A percentile compares a stretch with the other conserved stretches of the same genome.
These are phyloP conservation scores for Porites divaricata DNA, from an alignment of 92 coral and sea anemone species.

Conservation along the genomic window DNA sequence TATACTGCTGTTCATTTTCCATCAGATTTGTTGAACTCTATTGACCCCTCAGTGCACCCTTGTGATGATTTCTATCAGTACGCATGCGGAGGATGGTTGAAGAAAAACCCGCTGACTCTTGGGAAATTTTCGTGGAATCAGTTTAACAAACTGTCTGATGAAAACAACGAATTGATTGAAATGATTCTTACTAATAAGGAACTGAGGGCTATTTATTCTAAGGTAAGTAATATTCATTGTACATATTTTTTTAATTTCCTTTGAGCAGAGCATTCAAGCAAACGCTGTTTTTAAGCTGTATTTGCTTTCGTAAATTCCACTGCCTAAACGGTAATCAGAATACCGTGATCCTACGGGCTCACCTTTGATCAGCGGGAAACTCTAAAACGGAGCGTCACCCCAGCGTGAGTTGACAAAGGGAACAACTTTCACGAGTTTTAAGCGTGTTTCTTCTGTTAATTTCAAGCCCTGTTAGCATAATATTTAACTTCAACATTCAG, in stretches of 20 bases:
- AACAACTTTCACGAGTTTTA: too few species aligned
- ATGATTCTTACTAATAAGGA: conserved; percentile 55
- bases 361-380: too few species aligned
- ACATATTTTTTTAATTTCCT: neutral
- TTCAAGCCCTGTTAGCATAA: too few species aligned
- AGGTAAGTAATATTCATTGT: conserved; percentile 51
- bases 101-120: conserved; percentile 67
- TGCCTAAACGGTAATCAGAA: too few species aligned
- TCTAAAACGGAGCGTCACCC: too few species aligned
- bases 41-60: conserved; percentile 80
- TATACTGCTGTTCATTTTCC: neutral
- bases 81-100: conserved; percentile 92
- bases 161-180: conserved; percentile 62
- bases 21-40: conserved; percentile 72
- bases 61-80: conserved; percentile 89
- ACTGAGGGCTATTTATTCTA: conserved; percentile 60
- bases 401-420: too few species aligned
- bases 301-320: too few species aligned
- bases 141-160: conserved; percentile 63
- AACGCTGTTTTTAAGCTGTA: too few species aligned
- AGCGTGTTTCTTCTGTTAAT: too few species aligned
- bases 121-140: conserved; percentile 61
- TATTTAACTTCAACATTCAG: too few species aligned
- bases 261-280: too few species aligned
- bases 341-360: too few species aligned